Base-by-base conservation (phyloP, 2,797 vertebrate species). In the Clarias pachynema region DNA sequence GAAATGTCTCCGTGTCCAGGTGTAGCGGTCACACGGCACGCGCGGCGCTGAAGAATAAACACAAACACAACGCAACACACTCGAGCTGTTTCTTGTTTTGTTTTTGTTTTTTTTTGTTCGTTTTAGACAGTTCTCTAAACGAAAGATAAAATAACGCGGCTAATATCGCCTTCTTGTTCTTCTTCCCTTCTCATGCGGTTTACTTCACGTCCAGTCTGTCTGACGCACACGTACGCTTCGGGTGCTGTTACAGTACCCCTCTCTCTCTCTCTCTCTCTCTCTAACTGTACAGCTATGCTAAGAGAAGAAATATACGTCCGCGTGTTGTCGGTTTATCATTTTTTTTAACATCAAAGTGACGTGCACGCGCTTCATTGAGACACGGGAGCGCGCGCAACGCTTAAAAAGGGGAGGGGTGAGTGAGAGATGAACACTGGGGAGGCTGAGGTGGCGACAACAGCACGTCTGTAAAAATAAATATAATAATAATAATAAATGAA, bases 311-410 rank as follows among this genome's bases (percentile, higher is more conserved):
- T 15, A 14, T n/a, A 26, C 24, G 31, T 9, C 49, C 49, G 20
- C 37, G 24, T 75, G 29, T 57, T 77, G 40, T 60, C 59, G 22
- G 22, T 63, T n/a, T 60, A 20, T 65, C 31, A 18, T 70, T 56
- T 22, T 34, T 77, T 59, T 72, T 15, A 49, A 62, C 73, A 85
- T 78, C 57, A 77, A 44, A 60, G 72, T 62, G 81, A 84, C 86
- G 88, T 72, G 88, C 18, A 40, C 88, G 86, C 86, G 84, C 85
- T 69, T 81, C 80, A 81, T 81, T 81, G 80, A 81, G 20, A 69
- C 10, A 57, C 80, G 80, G 66, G 80, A 69, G 60, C 81, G 80
- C 65, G 79, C 80, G 12, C 34, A 34, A 24, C 10, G 26, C 2
- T 5, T 20, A 10, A 9, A 16, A 65, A 1, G 65, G 65, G 65